Evolutionary conservation across 1,140 invertebrate genomes (phyloP).

Genomic region (Sipha flava): DNA sequence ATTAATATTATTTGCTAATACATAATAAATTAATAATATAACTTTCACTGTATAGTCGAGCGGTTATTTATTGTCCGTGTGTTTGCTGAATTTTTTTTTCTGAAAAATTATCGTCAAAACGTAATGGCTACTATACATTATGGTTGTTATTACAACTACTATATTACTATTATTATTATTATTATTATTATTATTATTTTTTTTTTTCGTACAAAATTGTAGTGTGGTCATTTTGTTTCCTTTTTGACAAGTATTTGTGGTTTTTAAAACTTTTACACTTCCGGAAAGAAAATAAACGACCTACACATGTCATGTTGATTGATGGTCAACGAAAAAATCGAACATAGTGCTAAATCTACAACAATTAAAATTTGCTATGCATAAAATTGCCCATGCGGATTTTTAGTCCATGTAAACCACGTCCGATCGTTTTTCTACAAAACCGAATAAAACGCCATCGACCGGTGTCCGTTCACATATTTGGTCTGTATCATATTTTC

Average conservation of each 20-base stretch:
- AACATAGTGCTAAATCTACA: not conserved
- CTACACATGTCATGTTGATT: not conserved
- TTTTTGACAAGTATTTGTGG: constrained; percentile 26
- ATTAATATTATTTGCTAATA: not conserved
- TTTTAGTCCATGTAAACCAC: no score
- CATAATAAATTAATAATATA: not conserved
- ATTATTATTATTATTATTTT: not conserved
- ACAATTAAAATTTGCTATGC: not conserved
- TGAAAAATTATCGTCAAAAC: not conserved
- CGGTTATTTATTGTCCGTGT: not conserved
- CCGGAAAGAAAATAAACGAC: constrained; percentile 18
- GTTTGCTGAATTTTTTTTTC: no score
- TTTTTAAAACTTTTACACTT: constrained; percentile 15
- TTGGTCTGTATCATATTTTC: not conserved
- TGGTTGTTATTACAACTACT: no score
- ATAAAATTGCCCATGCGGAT: not conserved
- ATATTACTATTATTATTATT: no score
- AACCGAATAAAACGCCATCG: no score
- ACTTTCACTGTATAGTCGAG: not conserved
- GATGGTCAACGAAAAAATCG: not conserved
- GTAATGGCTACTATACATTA: not conserved
- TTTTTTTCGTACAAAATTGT: not conserved
- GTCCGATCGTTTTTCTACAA: no score
- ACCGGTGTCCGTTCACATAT: no score
- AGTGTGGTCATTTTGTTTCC: not conserved